A percentile compares a stretch with the other conserved stretches of the same genome.
These are phyloP conservation scores for Brenthis hecate DNA, from an alignment of 2,888 invertebrate genomes.

Conservation along the genomic window DNA sequence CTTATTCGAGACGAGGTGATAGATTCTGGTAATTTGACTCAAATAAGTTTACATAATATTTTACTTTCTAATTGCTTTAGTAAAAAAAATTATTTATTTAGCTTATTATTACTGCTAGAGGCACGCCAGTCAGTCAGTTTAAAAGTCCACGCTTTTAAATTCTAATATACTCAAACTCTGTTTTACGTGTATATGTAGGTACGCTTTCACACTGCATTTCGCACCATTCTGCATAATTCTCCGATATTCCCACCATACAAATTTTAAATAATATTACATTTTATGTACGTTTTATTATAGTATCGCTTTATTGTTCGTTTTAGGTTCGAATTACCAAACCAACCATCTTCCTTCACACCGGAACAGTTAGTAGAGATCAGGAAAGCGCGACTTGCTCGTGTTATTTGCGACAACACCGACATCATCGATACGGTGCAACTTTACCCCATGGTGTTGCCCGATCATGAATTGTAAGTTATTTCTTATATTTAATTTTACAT, in stretches of 20 bases:
- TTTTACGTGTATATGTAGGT: too few species aligned
- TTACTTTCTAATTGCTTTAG: neutral
- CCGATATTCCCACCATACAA: too few species aligned
- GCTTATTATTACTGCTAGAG: too few species aligned
- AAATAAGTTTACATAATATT: neutral
- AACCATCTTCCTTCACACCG: slow-evolving; percentile 94
- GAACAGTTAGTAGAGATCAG: slow-evolving; percentile 93
- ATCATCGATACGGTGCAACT: slow-evolving; percentile 95
- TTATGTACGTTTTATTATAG: neutral
- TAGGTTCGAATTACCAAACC: slow-evolving; percentile 93
- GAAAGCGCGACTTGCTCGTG: slow-evolving; percentile 89
- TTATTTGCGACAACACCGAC: slow-evolving; percentile 96
- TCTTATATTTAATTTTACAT: neutral
- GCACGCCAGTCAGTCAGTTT: too few species aligned
- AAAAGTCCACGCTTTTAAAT: too few species aligned
- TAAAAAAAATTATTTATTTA: neutral
- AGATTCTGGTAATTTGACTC: slow-evolving; percentile 88
- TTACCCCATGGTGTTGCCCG: slow-evolving; percentile 95
- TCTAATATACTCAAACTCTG: too few species aligned
- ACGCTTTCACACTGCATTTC: too few species aligned
- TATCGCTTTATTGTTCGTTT: slow-evolving; percentile 32
- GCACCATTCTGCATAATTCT: too few species aligned
- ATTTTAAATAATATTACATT: too few species aligned
- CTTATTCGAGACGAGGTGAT: slow-evolving; percentile 93
- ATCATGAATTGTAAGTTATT: slow-evolving; percentile 93